A percentile compares a stretch with the other conserved stretches of the same genome.
These are phyloP conservation scores for Pseudococcus longispinus DNA, from an alignment of 2,888 invertebrate species.

Conservation along the genomic window DNA sequence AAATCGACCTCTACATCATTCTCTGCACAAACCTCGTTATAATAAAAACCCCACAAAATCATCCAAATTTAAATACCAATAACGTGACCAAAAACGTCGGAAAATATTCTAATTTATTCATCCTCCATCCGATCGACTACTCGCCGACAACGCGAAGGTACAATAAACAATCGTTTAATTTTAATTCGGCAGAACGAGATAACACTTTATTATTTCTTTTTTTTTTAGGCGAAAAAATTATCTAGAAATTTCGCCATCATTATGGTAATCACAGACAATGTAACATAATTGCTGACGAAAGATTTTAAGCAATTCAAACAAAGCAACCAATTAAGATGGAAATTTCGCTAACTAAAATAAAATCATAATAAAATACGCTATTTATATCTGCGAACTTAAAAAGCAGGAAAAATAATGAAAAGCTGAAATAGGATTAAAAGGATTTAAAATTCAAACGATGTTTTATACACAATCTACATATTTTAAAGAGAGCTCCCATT, in stretches of 20 bases:
- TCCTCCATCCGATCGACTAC: too few species aligned
- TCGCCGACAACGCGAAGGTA: not conserved
- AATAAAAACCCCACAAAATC: too few species aligned
- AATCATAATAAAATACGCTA: slow-evolving; percentile 34
- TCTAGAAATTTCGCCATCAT: not conserved
- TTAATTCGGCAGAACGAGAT: not conserved
- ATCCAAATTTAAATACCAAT: too few species aligned
- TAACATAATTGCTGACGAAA: slow-evolving; percentile 31
- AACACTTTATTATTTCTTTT: not conserved
- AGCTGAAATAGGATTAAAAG: slow-evolving; percentile 10
- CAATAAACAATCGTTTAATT: not conserved
- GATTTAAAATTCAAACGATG: slow-evolving; percentile 34
- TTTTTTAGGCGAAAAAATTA: not conserved
- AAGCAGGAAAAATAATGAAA: slow-evolving; percentile 31
- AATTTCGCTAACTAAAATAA: slow-evolving; percentile 13
- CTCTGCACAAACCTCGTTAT: too few species aligned
- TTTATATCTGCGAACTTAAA: slow-evolving; percentile 15
- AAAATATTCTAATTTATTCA: too few species aligned
- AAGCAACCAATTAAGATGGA: slow-evolving; percentile 31
- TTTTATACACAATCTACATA: slow-evolving; percentile 34
- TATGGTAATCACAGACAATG: slow-evolving; percentile 16
- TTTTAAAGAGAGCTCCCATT: slow-evolving; percentile 24
- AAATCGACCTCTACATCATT: too few species aligned
- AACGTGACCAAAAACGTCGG: too few species aligned
- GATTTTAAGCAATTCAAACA: slow-evolving; percentile 34